Conservation (phyloP, 2,113 vertebrate species). For the Microtus ochrogaster region DNA sequence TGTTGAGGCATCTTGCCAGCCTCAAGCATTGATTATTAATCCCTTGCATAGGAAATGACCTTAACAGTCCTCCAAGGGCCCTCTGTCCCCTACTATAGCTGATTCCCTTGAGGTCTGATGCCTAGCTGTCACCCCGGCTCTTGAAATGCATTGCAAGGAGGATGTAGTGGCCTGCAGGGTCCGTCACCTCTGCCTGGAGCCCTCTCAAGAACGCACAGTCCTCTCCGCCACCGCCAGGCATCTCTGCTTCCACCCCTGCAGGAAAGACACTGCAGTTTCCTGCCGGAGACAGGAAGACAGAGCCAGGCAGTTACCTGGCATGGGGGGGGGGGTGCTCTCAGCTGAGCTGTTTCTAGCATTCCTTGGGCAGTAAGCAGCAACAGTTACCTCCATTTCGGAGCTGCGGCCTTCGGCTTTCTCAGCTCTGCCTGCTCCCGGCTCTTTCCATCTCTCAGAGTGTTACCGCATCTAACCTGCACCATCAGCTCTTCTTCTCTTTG, state of each 20-base stretch:
- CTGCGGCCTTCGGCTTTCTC: background rate
- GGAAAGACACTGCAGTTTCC: background rate
- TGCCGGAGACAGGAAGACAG: no score
- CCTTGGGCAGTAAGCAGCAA: background rate
- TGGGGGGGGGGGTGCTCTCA: fast-evolving
- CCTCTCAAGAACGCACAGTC: background rate
- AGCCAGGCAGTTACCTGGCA: background rate
- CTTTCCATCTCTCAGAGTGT: background rate
- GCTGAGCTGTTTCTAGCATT: background rate
- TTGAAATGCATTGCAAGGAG: background rate
- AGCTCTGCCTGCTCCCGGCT: background rate
- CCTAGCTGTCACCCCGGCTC: background rate
- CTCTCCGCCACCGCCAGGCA: background rate
- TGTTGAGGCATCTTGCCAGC: background rate
- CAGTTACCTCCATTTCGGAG: background rate
- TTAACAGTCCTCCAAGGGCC: background rate
- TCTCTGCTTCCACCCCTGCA: background rate
- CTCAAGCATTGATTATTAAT: background rate
- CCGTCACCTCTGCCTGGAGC: background rate
- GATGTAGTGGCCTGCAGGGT: background rate
- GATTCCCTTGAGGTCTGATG: no score
- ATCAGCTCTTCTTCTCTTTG: background rate
- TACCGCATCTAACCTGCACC: background rate
- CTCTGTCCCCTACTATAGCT: no score
- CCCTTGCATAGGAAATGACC: background rate